phyloP scores from a whole-genome alignment of 1,140 invertebrate genomes.

The Eubasilissa regina region DNA sequence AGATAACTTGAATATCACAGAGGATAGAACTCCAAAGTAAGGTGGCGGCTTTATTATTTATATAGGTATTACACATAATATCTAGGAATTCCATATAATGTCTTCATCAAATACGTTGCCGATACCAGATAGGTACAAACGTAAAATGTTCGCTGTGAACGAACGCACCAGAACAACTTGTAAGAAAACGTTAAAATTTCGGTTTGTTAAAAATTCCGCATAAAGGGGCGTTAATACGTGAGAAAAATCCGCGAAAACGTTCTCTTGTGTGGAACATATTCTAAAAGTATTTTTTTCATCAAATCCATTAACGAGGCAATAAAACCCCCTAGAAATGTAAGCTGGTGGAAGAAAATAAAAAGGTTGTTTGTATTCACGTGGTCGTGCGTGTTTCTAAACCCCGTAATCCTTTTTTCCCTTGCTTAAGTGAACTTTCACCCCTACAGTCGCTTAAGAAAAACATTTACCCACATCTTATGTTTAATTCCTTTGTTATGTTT shows the following conservation, averaged over 20 bases:
- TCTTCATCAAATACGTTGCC: no score
- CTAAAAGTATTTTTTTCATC: slow-evolving; percentile 9
- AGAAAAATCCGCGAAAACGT: not conserved
- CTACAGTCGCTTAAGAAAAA: not conserved
- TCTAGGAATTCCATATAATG: no score
- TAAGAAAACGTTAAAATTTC: not conserved
- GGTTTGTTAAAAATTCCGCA: not conserved
- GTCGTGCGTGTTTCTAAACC: slow-evolving; percentile 3
- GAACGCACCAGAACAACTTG: no score
- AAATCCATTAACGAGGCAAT: slow-evolving; percentile 27
- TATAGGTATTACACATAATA: no score
- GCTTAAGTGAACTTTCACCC: not conserved
- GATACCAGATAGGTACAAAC: no score
- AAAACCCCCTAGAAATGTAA: slow-evolving; percentile 12
- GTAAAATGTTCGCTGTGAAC: no score
- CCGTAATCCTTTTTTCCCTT: slow-evolving; percentile 10
- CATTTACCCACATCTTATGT: slow-evolving; percentile 16
- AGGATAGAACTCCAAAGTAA: no score
- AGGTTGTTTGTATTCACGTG: slow-evolving; percentile 3
- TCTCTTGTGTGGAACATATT: not conserved
- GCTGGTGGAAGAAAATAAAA: slow-evolving; percentile 6
- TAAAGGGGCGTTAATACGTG: not conserved
- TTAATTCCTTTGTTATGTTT: slow-evolving; percentile 29
- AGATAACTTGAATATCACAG: no score
- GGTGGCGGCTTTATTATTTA: no score